phyloP scores from a whole-genome alignment of 2,797 vertebrate genomes.

The Sebastes nivosus region DNA sequence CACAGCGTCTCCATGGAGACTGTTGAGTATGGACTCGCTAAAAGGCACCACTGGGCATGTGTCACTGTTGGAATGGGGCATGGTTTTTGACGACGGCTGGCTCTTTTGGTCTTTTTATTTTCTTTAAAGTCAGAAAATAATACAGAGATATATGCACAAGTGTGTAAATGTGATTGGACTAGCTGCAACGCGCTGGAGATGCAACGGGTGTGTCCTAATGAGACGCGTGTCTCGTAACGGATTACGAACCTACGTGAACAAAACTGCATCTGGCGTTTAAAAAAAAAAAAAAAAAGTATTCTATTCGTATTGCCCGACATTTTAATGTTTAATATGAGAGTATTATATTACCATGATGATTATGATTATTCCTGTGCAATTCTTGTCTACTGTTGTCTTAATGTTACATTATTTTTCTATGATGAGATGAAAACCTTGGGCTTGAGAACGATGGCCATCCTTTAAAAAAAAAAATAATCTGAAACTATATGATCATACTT shows the following conservation, averaged over 20 bases:
- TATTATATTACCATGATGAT: slow-evolving; percentile 93
- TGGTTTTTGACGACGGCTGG: slow-evolving; percentile 66
- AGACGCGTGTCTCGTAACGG: slow-evolving; percentile 11
- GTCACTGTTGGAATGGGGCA: slow-evolving; percentile 52
- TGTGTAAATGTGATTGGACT: slow-evolving; percentile 79
- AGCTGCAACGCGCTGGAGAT: slow-evolving; percentile 67
- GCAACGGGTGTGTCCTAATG: slow-evolving; percentile 65
- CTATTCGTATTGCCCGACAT: slow-evolving; percentile 93
- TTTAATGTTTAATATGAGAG: slow-evolving; percentile 98
- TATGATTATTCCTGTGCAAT: slow-evolving; percentile 95
- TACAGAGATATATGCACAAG: slow-evolving; percentile 83
- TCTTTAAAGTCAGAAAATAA: slow-evolving; percentile 76
- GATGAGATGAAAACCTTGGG: slow-evolving; percentile 81
- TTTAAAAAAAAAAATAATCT: slow-evolving; percentile 59
- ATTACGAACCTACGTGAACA: slow-evolving; percentile 73
- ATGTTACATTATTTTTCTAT: slow-evolving; percentile 98
- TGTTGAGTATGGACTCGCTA: slow-evolving; percentile 42
- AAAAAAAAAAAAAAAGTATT: slow-evolving; percentile 70
- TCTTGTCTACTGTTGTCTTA: slow-evolving; percentile 93
- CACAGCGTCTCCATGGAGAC: slow-evolving; percentile 38
- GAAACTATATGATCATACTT: slow-evolving; percentile 62
- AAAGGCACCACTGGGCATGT: slow-evolving; percentile 65
- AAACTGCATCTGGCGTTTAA: slow-evolving; percentile 84
- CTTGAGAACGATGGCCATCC: slow-evolving; percentile 86
- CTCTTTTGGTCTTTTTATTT: slow-evolving; percentile 59